A percentile compares a stretch with the other conserved stretches of the same genome.
These are phyloP conservation scores for Cuculus canorus DNA, from an alignment of 2,797 vertebrate genomes.

Conservation along the genomic window DNA sequence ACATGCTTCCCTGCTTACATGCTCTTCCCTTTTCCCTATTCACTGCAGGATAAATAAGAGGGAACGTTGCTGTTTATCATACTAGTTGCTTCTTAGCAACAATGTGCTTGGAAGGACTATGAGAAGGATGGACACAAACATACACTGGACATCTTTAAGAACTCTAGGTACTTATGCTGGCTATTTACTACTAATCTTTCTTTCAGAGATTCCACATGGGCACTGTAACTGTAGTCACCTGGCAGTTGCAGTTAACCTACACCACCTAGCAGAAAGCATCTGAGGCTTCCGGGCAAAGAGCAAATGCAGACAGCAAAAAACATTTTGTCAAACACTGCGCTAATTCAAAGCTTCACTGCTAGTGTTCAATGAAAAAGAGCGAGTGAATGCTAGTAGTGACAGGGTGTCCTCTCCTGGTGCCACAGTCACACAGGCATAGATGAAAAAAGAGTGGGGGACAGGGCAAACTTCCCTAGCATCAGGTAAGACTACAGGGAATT, in stretches of 20 bases:
- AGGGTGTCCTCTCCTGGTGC: not conserved
- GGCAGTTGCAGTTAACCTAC: not conserved
- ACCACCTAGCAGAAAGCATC: not conserved
- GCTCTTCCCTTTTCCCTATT: not conserved
- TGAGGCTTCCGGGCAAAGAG: not conserved
- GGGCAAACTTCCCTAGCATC: not conserved
- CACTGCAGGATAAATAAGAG: not conserved
- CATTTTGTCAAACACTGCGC: not conserved
- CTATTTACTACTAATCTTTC: not conserved
- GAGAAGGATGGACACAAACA: not conserved
- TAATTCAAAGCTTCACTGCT: not conserved
- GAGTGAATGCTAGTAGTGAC: not conserved
- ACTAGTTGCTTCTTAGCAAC: not conserved
- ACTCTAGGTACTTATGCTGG: not conserved
- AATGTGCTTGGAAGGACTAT: not conserved
- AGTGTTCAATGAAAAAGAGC: accelerated
- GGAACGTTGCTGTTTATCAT: not conserved
- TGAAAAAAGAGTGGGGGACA: not conserved
- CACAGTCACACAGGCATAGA: not conserved
- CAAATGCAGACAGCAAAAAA: not conserved
- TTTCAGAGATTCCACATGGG: not conserved
- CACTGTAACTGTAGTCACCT: not conserved
- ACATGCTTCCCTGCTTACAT: not conserved
- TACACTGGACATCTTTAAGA: not conserved
- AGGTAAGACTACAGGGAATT: not conserved